Evolutionary conservation across 2,113 vertebrate genomes (phyloP), one percentile per base, ranked within the genome.

Genomic region (Bubo bubo): DNA sequence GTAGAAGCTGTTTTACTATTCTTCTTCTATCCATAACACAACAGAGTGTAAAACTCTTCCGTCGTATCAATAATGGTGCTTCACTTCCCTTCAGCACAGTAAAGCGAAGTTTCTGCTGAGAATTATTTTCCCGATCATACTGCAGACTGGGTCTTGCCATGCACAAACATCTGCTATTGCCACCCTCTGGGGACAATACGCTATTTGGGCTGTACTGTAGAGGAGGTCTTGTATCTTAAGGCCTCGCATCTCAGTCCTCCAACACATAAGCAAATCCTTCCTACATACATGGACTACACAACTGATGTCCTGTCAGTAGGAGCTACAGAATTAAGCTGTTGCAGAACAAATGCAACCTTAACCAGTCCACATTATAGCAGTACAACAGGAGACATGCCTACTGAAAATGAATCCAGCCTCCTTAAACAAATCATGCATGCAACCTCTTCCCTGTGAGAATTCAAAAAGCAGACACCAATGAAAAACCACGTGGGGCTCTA

Each of bases 1-100:
- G 85, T 81, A 88, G 92, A 96, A 97, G 90, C 82, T 96, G 88
- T 86, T 97, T 96, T 70, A 88, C 94, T 90, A 18, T 34, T 97
- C 80, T 90, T 96, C 90, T 98, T 98, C 91, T 92, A 74, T 72
- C 91, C 86, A 32, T 72, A 96, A 75, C 88, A 77, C 90, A 81
- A 80, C 84, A 39, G 74, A 92, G 81, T 43, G 77, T 90, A 94
- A 94, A 98, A 97, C 93, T 70, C 34, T 95, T 90, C 76, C 95
- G 84, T 87, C 47, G 35, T 96, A 96, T 85, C 92, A 91, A 86
- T 91, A 97, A 97, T 55, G 83, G 91, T 83, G 73, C 91, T 94
- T 97, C 71, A 49, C 81, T 95, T 94, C 85, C 87, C 90, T 85
- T 95, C 83, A 94, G 94, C 91, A 97, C 85, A 90, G 90, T n/a